These are phyloP conservation scores for Pristionchus pacificus DNA, from an alignment of 1,140 invertebrate genomes.

Conservation along the genomic window DNA sequence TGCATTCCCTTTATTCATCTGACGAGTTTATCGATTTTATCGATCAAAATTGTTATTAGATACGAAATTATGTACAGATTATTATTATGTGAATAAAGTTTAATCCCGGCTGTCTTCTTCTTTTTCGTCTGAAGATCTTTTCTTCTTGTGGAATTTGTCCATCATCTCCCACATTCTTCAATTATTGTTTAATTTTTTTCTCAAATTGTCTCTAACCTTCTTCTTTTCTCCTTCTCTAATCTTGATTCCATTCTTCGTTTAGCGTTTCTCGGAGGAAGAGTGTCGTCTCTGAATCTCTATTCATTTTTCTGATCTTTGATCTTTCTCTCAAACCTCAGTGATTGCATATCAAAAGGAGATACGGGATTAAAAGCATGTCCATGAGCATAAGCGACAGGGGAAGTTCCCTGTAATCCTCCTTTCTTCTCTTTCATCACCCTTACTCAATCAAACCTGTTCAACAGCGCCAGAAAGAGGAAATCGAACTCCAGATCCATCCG, in stretches of 20 bases:
- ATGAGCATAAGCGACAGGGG: constrained; percentile 42
- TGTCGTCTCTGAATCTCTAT: neutral
- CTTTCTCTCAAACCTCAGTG: constrained; percentile 11
- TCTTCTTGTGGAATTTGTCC: too few relatives aligned
- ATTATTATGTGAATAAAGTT: neutral
- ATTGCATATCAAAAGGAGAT: constrained; percentile 36
- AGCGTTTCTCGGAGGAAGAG: neutral
- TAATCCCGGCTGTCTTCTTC: neutral
- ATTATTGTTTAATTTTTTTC: too few relatives aligned
- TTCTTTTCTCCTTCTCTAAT: neutral
- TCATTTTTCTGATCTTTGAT: neutral
- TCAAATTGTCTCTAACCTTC: too few relatives aligned
- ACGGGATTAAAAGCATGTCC: constrained; percentile 37
- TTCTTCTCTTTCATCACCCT: neutral
- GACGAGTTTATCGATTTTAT: too few relatives aligned
- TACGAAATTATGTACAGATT: too few relatives aligned
- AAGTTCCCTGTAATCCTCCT: constrained; percentile 23
- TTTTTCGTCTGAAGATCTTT: neutral
- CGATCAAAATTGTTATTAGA: too few relatives aligned
- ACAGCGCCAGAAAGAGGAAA: constrained; percentile 38
- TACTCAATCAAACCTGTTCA: constrained; percentile 26
- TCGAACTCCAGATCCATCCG: constrained; percentile 36
- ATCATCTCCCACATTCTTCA: too few relatives aligned
- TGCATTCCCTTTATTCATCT: too few relatives aligned
- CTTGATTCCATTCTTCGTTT: neutral